These are phyloP conservation scores for Amia ocellicauda DNA, from an alignment of 2,113 vertebrate species.

Conservation along the genomic window DNA sequence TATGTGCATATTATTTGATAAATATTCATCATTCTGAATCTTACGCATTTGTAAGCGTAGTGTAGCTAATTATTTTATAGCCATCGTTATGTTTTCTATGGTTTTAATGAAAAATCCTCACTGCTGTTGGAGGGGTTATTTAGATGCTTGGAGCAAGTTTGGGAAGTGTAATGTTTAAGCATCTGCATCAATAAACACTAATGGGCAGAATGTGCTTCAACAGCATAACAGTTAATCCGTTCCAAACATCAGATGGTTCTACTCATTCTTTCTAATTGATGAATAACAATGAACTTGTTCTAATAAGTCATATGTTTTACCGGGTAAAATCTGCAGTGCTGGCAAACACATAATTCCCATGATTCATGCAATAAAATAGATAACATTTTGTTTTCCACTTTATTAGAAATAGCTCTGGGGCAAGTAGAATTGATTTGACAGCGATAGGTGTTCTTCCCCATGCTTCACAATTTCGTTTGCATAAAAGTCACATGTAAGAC, in stretches of 20 bases:
- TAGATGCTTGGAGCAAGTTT: slow-evolving; percentile 14
- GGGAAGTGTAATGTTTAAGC: slow-evolving; percentile 16
- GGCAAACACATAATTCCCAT: neutral
- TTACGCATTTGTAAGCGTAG: slow-evolving; percentile 14
- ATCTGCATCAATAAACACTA: slow-evolving; percentile 34
- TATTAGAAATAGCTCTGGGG: too few relatives aligned
- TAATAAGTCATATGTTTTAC: slow-evolving; percentile 25
- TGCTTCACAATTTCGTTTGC: too few relatives aligned
- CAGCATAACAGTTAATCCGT: slow-evolving; percentile 13
- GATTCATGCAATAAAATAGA: neutral
- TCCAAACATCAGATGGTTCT: slow-evolving; percentile 22
- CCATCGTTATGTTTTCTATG: neutral
- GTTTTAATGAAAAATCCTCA: neutral
- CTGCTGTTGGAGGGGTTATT: slow-evolving; percentile 13
- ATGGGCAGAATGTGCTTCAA: slow-evolving; percentile 30
- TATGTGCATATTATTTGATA: neutral
- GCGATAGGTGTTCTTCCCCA: neutral
- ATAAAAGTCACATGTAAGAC: too few relatives aligned
- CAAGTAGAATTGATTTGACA: neutral
- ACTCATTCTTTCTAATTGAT: slow-evolving; percentile 15
- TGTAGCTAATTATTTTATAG: neutral
- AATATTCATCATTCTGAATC: neutral
- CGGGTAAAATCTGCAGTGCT: neutral
- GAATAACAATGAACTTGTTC: slow-evolving; percentile 19
- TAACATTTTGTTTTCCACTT: neutral